Conservation (phyloP, 2,888 invertebrate species). For the Ditula angustiorana region DNA sequence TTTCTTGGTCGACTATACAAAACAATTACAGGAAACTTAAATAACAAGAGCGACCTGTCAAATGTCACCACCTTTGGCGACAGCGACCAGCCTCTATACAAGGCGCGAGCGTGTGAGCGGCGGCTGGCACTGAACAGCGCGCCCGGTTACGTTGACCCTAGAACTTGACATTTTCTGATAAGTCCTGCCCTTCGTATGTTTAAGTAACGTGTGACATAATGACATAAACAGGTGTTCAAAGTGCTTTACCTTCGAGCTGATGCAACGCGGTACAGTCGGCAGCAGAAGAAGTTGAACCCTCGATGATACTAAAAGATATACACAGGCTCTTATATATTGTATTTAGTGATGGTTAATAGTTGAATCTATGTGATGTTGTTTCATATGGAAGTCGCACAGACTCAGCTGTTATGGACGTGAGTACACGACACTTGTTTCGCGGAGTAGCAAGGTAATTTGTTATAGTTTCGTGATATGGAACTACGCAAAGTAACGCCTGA, state of each 20-base stretch:
- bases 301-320: too few species aligned
- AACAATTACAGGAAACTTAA: too few species aligned
- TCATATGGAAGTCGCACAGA: too few species aligned
- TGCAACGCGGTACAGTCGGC: neutral
- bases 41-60: neutral
- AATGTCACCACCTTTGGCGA: neutral
- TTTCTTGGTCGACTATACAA: neutral
- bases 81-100: constrained; percentile 4
- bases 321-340: too few species aligned
- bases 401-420: too few species aligned
- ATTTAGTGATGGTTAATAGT: too few species aligned
- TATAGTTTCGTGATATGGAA: too few species aligned
- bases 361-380: too few species aligned
- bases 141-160: constrained; percentile 1
- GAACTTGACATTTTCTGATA: constrained; percentile 35
- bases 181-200: constrained; percentile 22
- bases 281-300: too few species aligned
- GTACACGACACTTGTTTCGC: too few species aligned
- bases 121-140: constrained; percentile 8
- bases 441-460: too few species aligned
- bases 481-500: too few species aligned
- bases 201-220: constrained; percentile 6
- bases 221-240: neutral
- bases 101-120: neutral
- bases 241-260: neutral